A percentile compares a stretch with the other conserved stretches of the same genome.
These are phyloP conservation scores for Mystacornis crossleyi DNA, from an alignment of 2,113 vertebrate genomes.

Conservation along the genomic window DNA sequence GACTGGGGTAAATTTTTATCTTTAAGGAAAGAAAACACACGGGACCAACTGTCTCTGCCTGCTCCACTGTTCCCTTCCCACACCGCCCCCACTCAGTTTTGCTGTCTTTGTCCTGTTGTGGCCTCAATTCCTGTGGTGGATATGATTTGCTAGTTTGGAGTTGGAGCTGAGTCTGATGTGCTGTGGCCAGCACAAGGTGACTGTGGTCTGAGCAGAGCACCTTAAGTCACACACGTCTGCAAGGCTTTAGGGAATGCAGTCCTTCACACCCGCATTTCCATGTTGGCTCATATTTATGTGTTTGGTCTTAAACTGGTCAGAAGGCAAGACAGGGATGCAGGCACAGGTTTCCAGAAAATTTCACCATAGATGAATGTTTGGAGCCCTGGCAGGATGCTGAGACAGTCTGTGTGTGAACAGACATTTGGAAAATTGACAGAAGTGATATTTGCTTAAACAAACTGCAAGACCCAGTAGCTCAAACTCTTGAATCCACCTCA, in stretches of 20 bases:
- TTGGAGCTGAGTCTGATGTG: background rate
- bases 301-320: background rate
- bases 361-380: background rate
- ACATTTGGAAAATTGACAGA: conserved; percentile 48
- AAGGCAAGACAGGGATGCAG: conserved; percentile 20
- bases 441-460: conserved; percentile 19
- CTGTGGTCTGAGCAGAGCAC: background rate
- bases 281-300: background rate
- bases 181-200: background rate
- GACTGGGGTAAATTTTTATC: conserved; percentile 17
- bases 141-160: background rate
- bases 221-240: background rate
- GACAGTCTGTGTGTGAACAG: conserved; percentile 3
- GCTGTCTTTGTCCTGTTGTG: background rate
- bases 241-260: background rate
- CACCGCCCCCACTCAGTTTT: background rate
- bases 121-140: background rate
- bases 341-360: background rate
- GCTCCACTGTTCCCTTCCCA: background rate
- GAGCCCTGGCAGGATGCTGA: background rate
- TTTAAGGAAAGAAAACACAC: conserved; percentile 46
- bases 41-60: background rate
- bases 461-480: background rate
- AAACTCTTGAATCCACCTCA: background rate
- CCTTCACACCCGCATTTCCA: background rate